Conservation (phyloP, 1,140 invertebrate genomes). For the Tribolium castaneum region DNA sequence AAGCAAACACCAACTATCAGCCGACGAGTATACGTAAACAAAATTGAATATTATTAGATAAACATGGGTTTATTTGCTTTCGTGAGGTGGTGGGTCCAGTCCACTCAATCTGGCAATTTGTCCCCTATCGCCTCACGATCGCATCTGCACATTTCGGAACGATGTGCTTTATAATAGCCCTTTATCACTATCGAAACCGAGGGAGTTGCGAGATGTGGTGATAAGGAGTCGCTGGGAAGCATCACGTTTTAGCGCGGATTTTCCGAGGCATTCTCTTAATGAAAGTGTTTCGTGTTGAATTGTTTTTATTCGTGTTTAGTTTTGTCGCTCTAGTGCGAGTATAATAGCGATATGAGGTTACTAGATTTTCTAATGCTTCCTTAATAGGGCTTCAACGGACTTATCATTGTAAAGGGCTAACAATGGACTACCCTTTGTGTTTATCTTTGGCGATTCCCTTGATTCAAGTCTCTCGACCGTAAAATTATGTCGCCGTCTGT, state of each 20-base stretch:
- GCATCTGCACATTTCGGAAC: background rate
- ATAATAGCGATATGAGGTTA: conserved; percentile 20
- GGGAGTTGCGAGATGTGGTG: background rate
- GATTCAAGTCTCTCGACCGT: conserved; percentile 22
- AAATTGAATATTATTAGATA: background rate
- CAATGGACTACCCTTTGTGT: conserved; percentile 25
- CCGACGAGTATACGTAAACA: background rate
- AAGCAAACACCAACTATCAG: background rate
- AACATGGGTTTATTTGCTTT: background rate
- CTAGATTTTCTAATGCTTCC: conserved; percentile 27
- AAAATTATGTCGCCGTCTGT: conserved; percentile 27
- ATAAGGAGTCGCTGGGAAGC: background rate
- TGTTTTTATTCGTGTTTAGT: conserved; percentile 24
- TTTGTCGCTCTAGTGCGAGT: background rate
- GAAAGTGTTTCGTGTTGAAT: conserved; percentile 24
- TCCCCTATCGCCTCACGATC: background rate
- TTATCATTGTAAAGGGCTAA: conserved; percentile 22
- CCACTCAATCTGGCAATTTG: background rate
- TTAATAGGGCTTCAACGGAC: conserved; percentile 25
- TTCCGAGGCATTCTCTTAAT: background rate
- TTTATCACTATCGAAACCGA: background rate
- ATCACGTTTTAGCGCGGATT: background rate
- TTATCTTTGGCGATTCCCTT: conserved; percentile 22
- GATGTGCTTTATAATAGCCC: conserved; percentile 1
- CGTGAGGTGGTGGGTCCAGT: background rate